Evolutionary conservation across 1,140 invertebrate genomes (phyloP), one percentile per base, ranked within the genome.

Genomic region (Littorina saxatilis): DNA sequence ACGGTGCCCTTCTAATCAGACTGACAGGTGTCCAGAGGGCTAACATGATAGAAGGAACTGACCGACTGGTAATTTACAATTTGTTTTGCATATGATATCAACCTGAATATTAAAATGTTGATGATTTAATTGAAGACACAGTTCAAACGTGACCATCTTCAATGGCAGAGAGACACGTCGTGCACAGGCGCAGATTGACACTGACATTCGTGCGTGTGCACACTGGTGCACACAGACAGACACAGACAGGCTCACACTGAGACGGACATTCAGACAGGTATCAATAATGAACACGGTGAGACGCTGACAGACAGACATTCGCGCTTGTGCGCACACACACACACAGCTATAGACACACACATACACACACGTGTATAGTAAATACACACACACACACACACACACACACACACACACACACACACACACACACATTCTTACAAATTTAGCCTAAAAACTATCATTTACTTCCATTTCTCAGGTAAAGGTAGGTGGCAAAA

Each of bases 191-290:
- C 29, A 70, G 5, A 32, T n/a, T 5, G 11, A 70, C 66, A 70
- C 66, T 17, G 11, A 70, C 66, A 70, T 32, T 32, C 37, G 35
- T 32, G 35, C 66, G 35, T 23, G 35, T 5, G 35, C 66, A 70
- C 37, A 70, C 66, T 32, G 20, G 35, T 32, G 35, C 66, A 70
- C 37, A 70, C 66, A 70, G 5, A 70, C 66, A 70, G 11, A 37
- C 32, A 70, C 66, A 70, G 20, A 70, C 66, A 70, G 11, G 35
- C 66, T 32, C 66, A 70, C 37, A 70, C 29, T 7, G 11, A 23
- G 20, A 32, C 29, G 15, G 20, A 37, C 66, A 37, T 15, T 7
- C 15, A 15, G 15, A 35, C 66, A 35, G 2, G 29, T 37, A 17
- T 35, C 13, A 15, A 35, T 13, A 70, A 58, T 23, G 4, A 4